Evolutionary conservation across 2,797 vertebrate species (phyloP).

Genomic region (Poliocrania exsul): DNA sequence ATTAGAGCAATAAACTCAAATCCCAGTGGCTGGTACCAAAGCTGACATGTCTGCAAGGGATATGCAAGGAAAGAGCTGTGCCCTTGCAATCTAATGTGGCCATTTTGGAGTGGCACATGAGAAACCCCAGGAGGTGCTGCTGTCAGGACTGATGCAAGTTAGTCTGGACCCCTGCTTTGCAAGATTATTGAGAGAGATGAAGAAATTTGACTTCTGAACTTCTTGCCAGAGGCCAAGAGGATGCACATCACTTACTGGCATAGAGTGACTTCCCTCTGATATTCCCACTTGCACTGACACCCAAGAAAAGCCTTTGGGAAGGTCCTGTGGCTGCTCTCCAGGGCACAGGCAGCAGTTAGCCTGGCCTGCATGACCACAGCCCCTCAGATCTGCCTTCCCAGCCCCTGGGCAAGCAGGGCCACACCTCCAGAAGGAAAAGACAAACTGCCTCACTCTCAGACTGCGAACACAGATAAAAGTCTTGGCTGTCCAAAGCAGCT

Average conservation of each 20-base stretch:
- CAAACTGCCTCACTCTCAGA: neutral
- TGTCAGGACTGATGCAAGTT: neutral
- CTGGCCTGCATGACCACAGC: neutral
- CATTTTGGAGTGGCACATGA: neutral
- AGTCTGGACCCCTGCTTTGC: neutral
- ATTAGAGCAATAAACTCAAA: neutral
- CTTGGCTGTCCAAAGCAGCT: neutral
- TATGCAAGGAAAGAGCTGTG: neutral
- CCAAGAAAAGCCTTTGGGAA: neutral
- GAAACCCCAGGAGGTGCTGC: neutral
- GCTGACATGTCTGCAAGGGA: neutral
- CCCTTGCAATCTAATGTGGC: neutral
- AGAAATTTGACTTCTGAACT: neutral
- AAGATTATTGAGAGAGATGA: neutral
- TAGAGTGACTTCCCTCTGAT: neutral
- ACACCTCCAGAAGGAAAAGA: neutral
- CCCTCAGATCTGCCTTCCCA: neutral
- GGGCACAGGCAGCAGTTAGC: neutral
- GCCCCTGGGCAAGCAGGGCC: neutral
- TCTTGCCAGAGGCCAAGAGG: neutral
- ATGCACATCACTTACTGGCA: no score
- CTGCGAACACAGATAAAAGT: fast-evolving
- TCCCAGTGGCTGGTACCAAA: neutral
- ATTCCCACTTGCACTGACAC: neutral
- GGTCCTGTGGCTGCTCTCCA: neutral